Conservation (phyloP, 2,888 invertebrate species). For the Archaeoteleia sp. region DNA sequence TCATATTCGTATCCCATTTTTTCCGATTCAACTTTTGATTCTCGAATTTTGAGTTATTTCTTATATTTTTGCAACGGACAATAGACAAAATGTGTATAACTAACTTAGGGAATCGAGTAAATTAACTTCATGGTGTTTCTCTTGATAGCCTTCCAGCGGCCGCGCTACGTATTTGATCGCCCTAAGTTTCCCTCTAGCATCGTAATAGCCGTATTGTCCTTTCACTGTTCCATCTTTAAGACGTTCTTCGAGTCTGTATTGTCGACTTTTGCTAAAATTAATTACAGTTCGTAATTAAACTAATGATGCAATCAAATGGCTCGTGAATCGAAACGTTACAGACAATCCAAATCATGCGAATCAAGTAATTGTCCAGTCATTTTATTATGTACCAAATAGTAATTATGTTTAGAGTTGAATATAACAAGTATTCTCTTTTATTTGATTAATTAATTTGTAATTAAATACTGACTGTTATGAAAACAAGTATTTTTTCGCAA, state of each 20-base stretch:
- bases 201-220: slow-evolving; percentile 88
- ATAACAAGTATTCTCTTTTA: too few species aligned
- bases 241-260: slow-evolving; percentile 87
- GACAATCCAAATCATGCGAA: too few species aligned
- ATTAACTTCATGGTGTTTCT: slow-evolving; percentile 66
- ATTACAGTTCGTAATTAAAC: too few species aligned
- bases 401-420: too few species aligned
- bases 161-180: slow-evolving; percentile 85
- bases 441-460: too few species aligned
- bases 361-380: too few species aligned
- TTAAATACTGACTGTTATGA: too few species aligned
- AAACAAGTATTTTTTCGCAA: too few species aligned
- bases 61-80: not conserved
- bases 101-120: slow-evolving; percentile 36
- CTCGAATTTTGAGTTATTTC: not conserved
- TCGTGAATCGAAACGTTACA: too few species aligned
- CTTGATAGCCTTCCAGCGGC: slow-evolving; percentile 82
- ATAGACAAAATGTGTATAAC: not conserved
- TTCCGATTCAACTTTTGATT: not conserved
- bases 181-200: slow-evolving; percentile 84
- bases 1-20: not conserved
- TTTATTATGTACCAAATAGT: too few species aligned
- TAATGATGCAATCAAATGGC: too few species aligned
- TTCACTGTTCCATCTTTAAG: slow-evolving; percentile 85
- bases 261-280: slow-evolving; percentile 77